phyloP scores from a whole-genome alignment of 2,888 invertebrate species.

The Cremastinae sp. region DNA sequence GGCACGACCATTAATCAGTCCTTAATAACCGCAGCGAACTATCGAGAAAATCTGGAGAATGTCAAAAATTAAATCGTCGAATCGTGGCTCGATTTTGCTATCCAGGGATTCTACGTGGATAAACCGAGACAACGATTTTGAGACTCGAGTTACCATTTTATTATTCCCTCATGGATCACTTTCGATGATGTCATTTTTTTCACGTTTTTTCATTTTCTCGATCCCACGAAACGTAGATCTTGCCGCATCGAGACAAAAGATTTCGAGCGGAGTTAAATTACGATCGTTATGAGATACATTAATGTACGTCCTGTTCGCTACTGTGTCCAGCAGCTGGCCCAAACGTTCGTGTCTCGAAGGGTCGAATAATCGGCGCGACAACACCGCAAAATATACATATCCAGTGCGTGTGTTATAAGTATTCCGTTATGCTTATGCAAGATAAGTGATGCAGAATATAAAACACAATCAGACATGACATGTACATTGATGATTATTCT shows the following conservation, averaged over 20 bases:
- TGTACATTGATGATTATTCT: not conserved
- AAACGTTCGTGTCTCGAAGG: conserved; percentile 22
- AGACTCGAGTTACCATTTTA: conserved; percentile 33
- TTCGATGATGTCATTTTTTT: not conserved
- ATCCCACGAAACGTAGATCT: conserved; percentile 39
- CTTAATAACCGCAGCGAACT: conserved; percentile 53
- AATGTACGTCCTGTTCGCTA: conserved; percentile 54
- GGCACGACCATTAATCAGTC: conserved; percentile 51
- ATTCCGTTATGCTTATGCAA: conserved; percentile 29
- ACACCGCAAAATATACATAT: conserved; percentile 40
- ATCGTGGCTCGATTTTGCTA: conserved; percentile 33
- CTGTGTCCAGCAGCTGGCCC: conserved; percentile 54
- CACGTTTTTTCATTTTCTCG: not conserved
- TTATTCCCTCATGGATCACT: not conserved
- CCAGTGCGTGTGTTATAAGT: conserved; percentile 39
- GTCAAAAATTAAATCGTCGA: no score
- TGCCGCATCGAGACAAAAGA: conserved; percentile 50
- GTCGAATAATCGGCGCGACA: conserved; percentile 38
- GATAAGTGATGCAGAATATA: conserved; percentile 39
- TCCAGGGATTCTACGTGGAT: conserved; percentile 19
- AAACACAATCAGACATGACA: conserved; percentile 24
- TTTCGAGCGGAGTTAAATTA: conserved; percentile 51
- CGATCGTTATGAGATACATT: conserved; percentile 56
- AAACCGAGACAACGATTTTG: conserved; percentile 36
- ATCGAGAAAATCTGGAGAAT: conserved; percentile 53